A percentile compares a stretch with the other conserved stretches of the same genome.
These are phyloP conservation scores for Pseudochaenichthys georgianus DNA, from an alignment of 2,797 vertebrate genomes.

Conservation along the genomic window DNA sequence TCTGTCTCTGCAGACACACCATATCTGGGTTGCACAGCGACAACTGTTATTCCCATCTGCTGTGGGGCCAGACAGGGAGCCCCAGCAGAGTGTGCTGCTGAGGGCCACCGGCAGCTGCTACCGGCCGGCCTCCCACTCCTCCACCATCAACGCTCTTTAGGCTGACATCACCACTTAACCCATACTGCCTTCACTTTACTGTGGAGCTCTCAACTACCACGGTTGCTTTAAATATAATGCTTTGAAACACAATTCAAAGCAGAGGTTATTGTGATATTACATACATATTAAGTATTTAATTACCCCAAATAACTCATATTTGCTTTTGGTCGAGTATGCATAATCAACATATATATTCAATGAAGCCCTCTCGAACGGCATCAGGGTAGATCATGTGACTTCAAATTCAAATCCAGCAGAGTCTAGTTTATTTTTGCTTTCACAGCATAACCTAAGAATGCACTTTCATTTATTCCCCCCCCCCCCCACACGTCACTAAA, in stretches of 20 bases:
- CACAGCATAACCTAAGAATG: slow-evolving; percentile 17
- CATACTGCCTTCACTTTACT: slow-evolving; percentile 25
- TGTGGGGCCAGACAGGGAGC: slow-evolving; percentile 48
- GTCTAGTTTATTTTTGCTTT: slow-evolving; percentile 31
- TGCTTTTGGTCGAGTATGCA: slow-evolving; percentile 20
- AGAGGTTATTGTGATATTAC: neutral
- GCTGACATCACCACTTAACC: slow-evolving; percentile 40
- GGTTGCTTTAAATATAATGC: neutral
- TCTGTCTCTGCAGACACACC: slow-evolving; percentile 30
- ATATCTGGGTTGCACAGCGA: slow-evolving; percentile 38
- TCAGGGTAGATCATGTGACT: slow-evolving; percentile 22
- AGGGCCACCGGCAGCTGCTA: slow-evolving; percentile 61
- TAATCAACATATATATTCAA: neutral
- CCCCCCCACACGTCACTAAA: neutral
- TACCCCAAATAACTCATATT: slow-evolving; percentile 13
- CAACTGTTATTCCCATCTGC: slow-evolving; percentile 66
- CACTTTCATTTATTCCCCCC: no score
- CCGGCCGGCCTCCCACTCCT: slow-evolving; percentile 56
- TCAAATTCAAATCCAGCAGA: slow-evolving; percentile 37
- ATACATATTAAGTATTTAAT: neutral
- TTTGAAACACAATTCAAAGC: neutral
- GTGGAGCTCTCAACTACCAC: slow-evolving; percentile 4
- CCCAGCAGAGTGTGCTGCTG: slow-evolving; percentile 59
- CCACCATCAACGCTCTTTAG: slow-evolving; percentile 42
- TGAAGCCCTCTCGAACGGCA: slow-evolving; percentile 4